phyloP scores from a whole-genome alignment of 2,888 invertebrate genomes.

The Caenorhabditis angaria region DNA sequence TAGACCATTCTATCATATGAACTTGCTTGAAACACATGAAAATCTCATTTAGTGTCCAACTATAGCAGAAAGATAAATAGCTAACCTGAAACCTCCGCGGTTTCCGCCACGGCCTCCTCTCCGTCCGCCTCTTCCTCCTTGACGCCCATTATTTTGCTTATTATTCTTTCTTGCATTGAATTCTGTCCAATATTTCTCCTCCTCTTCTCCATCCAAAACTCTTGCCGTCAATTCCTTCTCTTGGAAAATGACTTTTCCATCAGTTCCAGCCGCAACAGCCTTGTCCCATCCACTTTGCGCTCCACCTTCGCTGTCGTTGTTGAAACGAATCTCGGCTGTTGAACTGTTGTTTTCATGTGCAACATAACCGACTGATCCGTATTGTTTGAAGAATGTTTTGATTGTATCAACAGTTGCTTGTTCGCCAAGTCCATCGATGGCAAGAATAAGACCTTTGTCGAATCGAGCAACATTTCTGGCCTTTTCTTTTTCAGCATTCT shows the following conservation, averaged over 20 bases:
- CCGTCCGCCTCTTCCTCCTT: slow-evolving; percentile 49
- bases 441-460: slow-evolving; percentile 65
- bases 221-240: slow-evolving; percentile 49
- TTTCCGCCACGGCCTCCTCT: slow-evolving; percentile 27
- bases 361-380: slow-evolving; percentile 75
- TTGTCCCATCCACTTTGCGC: slow-evolving; percentile 66
- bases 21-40: background rate
- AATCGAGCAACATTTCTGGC: slow-evolving; percentile 50
- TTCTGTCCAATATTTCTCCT: slow-evolving; percentile 68
- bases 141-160: slow-evolving; percentile 31
- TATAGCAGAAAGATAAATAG: no score
- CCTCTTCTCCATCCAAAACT: slow-evolving; percentile 68
- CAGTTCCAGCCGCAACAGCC: slow-evolving; percentile 54
- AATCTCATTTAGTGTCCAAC: no score
- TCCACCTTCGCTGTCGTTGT: slow-evolving; percentile 54
- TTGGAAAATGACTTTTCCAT: slow-evolving; percentile 61
- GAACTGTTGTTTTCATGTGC: slow-evolving; percentile 46
- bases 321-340: slow-evolving; percentile 55
- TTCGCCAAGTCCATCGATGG: slow-evolving; percentile 54
- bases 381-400: slow-evolving; percentile 80
- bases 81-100: slow-evolving; percentile 10
- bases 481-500: slow-evolving; percentile 47
- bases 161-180: slow-evolving; percentile 59
- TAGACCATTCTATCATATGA: no score
- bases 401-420: slow-evolving; percentile 75